phyloP scores from a whole-genome alignment of 2,888 invertebrate genomes.

The Cheilosia impressa region DNA sequence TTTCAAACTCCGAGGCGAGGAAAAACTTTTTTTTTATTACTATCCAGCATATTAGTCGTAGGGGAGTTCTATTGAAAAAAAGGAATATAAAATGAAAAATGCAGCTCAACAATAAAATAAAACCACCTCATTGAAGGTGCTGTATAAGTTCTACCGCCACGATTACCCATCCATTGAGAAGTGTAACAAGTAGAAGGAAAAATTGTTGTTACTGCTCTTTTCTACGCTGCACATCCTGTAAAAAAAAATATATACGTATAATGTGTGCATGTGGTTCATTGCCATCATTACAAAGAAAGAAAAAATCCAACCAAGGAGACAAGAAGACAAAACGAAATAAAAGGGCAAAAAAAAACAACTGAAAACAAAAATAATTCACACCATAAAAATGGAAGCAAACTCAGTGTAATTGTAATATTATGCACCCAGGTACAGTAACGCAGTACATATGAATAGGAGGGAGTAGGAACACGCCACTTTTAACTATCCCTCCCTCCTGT shows the following conservation, averaged over 20 bases:
- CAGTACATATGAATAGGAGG: background rate
- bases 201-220: slow-evolving; percentile 19
- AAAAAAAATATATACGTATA: slow-evolving; percentile 7
- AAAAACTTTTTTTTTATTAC: slow-evolving; percentile 59
- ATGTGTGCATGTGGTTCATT: slow-evolving; percentile 32
- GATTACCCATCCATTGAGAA: slow-evolving; percentile 34
- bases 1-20: slow-evolving; percentile 45
- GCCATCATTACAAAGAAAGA: slow-evolving; percentile 28
- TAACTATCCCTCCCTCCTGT: slow-evolving; percentile 31
- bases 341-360: background rate
- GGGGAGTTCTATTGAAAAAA: slow-evolving; percentile 39
- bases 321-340: background rate
- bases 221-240: slow-evolving; percentile 35
- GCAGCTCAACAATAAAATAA: background rate
- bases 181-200: slow-evolving; percentile 58
- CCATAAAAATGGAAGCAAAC: slow-evolving; percentile 48
- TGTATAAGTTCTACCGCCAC: background rate
- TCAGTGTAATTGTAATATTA: slow-evolving; percentile 66
- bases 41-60: slow-evolving; percentile 55
- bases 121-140: background rate
- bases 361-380: slow-evolving; percentile 50
- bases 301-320: slow-evolving; percentile 5
- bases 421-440: slow-evolving; percentile 55
- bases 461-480: background rate
- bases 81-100: slow-evolving; percentile 7